Evolutionary conservation across 2,113 vertebrate species (phyloP).

Genomic region (Bubalus kerabau): DNA sequence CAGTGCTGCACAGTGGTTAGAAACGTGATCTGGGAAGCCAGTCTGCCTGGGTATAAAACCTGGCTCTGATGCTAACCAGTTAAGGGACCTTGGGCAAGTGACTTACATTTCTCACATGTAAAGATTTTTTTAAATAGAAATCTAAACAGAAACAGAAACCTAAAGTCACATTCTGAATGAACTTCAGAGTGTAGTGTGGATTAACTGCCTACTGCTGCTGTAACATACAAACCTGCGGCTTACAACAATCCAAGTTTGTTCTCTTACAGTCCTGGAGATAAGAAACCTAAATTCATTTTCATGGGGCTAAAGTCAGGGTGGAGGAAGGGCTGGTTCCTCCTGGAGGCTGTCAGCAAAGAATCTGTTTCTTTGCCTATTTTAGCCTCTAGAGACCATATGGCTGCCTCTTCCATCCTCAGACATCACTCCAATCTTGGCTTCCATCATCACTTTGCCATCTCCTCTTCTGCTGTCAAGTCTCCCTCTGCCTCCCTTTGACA

Average conservation of each 20-base stretch:
- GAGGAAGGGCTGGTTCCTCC: not conserved
- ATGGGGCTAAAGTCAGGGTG: not conserved
- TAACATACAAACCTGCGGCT: not conserved
- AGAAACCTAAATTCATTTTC: not conserved
- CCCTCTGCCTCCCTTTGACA: not conserved
- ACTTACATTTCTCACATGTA: not conserved
- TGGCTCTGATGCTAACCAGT: not conserved
- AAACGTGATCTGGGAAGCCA: not conserved
- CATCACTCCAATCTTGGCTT: too few relatives aligned
- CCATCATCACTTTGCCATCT: not conserved
- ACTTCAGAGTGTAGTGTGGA: not conserved
- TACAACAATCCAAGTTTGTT: not conserved
- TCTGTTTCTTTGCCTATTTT: not conserved
- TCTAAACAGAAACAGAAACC: not conserved
- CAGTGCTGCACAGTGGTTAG: accelerated
- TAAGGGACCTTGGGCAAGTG: not conserved
- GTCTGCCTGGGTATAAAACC: not conserved
- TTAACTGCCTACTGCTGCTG: not conserved
- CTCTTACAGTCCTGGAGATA: not conserved
- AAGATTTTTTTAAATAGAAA: not conserved
- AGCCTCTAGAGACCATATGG: not conserved
- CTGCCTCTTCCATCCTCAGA: not conserved
- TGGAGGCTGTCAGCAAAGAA: not conserved
- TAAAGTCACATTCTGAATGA: not conserved
- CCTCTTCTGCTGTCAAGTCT: not conserved